A percentile compares a stretch with the other conserved stretches of the same genome.
These are phyloP conservation scores for Cirrhinus molitorella DNA, from an alignment of 2,797 vertebrate species.

Conservation along the genomic window DNA sequence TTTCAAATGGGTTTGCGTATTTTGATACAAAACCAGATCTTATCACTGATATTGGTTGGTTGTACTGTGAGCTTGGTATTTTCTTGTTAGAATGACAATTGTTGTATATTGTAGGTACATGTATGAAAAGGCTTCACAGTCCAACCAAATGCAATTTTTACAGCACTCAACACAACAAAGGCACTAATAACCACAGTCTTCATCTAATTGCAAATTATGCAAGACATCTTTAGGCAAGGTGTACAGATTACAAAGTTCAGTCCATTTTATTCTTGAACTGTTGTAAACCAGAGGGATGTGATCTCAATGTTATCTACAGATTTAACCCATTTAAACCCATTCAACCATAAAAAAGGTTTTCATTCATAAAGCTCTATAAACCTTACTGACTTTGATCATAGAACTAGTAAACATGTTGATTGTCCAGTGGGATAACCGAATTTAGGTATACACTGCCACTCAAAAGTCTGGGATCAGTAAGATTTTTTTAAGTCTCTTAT, in stretches of 20 bases:
- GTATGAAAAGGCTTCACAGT: conserved; percentile 71
- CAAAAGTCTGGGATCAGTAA: too few species aligned
- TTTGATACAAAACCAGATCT: neutral
- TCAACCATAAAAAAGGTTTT: too few species aligned
- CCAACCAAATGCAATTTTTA: conserved; percentile 70
- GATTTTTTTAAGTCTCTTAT: too few species aligned
- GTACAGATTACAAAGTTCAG: conserved; percentile 56
- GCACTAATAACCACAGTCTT: conserved; percentile 67
- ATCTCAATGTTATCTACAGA: neutral
- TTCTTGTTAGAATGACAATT: neutral
- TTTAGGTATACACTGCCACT: too few species aligned
- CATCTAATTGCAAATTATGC: conserved; percentile 63
- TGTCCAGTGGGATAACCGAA: too few species aligned
- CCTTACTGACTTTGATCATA: too few species aligned
- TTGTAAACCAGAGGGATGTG: neutral
- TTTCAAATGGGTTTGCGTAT: neutral
- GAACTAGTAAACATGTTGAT: too few species aligned
- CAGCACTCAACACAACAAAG: conserved; percentile 68
- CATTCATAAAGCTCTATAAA: too few species aligned
- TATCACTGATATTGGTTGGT: neutral
- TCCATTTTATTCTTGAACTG: conserved; percentile 7
- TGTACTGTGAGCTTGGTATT: neutral
- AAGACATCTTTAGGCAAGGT: conserved; percentile 60
- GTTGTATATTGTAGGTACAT: conserved; percentile 12
- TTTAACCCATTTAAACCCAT: neutral